Conservation (phyloP, 2,888 invertebrate genomes). For the Axea sp. region DNA sequence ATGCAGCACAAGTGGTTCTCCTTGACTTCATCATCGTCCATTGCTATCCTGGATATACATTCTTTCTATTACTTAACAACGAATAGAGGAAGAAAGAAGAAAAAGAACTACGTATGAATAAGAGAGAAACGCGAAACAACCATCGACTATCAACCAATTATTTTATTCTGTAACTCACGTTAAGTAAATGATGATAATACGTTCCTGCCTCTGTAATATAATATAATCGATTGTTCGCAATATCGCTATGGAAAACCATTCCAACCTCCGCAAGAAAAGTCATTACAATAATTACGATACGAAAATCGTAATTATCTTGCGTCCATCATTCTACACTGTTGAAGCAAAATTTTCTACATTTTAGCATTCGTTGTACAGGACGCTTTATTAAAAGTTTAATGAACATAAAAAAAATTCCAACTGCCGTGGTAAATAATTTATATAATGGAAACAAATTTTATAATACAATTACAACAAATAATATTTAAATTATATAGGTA, state of each 20-base stretch:
- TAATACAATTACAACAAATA: too few relatives aligned
- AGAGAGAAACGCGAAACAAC: slow-evolving; percentile 10
- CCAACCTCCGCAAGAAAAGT: slow-evolving; percentile 6
- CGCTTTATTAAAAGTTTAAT: too few relatives aligned
- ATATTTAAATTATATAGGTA: too few relatives aligned
- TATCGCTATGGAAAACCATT: slow-evolving; percentile 4
- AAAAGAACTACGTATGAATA: not conserved
- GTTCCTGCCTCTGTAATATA: slow-evolving; percentile 40
- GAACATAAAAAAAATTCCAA: too few relatives aligned
- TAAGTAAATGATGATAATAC: slow-evolving; percentile 56
- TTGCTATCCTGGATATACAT: slow-evolving; percentile 51
- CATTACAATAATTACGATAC: slow-evolving; percentile 20
- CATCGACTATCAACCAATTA: slow-evolving; percentile 46
- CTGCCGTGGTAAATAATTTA: too few relatives aligned
- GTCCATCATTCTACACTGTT: slow-evolving; percentile 7
- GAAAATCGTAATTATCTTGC: slow-evolving; percentile 8
- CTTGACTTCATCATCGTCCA: slow-evolving; percentile 71
- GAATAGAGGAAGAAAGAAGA: not conserved
- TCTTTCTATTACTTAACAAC: slow-evolving; percentile 59
- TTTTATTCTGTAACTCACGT: slow-evolving; percentile 52
- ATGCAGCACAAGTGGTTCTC: slow-evolving; percentile 72
- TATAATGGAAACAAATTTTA: too few relatives aligned
- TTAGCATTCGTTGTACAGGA: too few relatives aligned
- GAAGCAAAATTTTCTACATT: too few relatives aligned
- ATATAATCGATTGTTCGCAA: slow-evolving; percentile 40